A percentile compares a stretch with the other conserved stretches of the same genome.
phyloP scores from a whole-genome alignment of 1,140 invertebrate genomes.

The Sarcophaga bullata region DNA sequence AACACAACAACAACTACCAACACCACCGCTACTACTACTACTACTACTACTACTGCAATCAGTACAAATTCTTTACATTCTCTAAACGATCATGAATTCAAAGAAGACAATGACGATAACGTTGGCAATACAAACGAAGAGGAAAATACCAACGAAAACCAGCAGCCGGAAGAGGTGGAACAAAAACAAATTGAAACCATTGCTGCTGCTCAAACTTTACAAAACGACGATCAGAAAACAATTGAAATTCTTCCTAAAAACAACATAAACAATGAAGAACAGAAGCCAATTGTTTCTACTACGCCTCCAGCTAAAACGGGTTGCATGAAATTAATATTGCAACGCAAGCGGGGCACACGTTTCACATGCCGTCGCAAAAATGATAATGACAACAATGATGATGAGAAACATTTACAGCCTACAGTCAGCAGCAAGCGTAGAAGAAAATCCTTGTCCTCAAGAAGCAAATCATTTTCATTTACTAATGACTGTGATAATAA shows the following conservation, averaged over 20 bases:
- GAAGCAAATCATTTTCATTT: too few relatives aligned
- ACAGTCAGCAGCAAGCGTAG: neutral
- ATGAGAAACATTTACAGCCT: neutral
- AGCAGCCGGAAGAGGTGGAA: neutral
- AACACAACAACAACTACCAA: neutral
- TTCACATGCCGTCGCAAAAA: constrained; percentile 19
- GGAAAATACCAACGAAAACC: neutral
- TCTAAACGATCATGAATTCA: neutral
- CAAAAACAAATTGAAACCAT: neutral
- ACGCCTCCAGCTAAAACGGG: neutral
- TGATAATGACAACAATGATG: neutral
- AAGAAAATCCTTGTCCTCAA: neutral
- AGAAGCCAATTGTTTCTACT: neutral
- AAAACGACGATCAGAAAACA: constrained; percentile 46
- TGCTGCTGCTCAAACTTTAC: constrained; percentile 31
- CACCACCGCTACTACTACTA: neutral
- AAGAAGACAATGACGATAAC: neutral
- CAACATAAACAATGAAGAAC: constrained; percentile 7
- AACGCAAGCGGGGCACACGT: constrained; percentile 33
- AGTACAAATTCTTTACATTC: neutral
- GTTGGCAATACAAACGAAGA: neutral
- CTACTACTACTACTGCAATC: neutral
- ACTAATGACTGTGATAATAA: too few relatives aligned
- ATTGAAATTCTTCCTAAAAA: constrained; percentile 44
- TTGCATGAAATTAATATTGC: constrained; percentile 37